Percentiles rank a stretch among this genome's conserved stretches.
These are phyloP conservation scores for Aurelia aurita complex sp. Pacific DNA, from an alignment of 30 jellyfish, hydroid and myxozoan genomes.

Conservation along the genomic window DNA sequence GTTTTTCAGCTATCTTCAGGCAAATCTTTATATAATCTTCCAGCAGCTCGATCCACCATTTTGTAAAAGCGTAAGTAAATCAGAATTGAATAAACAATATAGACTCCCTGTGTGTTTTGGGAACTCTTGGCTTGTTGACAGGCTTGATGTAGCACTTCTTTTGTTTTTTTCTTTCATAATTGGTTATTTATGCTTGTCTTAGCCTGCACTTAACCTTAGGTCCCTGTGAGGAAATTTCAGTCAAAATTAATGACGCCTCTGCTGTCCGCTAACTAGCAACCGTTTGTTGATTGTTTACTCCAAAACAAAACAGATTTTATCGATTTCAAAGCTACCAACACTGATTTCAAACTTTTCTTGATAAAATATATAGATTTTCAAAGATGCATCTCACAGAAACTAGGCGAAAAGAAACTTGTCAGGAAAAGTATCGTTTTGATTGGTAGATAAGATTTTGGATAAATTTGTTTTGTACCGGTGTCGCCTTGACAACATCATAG, in stretches of 20 bases:
- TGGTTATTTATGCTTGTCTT: not conserved
- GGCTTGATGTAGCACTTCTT: slow-evolving; percentile 15
- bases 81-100: not conserved
- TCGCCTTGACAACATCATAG: no score
- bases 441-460: no score
- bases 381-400: no score
- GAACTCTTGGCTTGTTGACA: slow-evolving; percentile 23
- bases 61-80: not conserved
- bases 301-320: not conserved
- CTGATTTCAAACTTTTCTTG: not conserved
- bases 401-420: no score
- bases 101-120: slow-evolving; percentile 40
- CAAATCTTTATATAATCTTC: not conserved
- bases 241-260: slow-evolving; percentile 28
- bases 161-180: not conserved
- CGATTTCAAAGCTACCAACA: not conserved
- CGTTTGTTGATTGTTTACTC: slow-evolving; percentile 45
- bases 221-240: slow-evolving; percentile 19
- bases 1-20: no score
- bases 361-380: no score
- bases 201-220: not conserved
- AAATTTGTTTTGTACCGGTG: no score
- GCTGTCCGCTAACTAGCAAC: slow-evolving; percentile 43
- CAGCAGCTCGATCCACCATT: not conserved
- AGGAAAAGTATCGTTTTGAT: no score